A percentile compares a stretch with the other conserved stretches of the same genome.
phyloP scores from a whole-genome alignment of 2,113 vertebrate species.

The Elanus axillaris region DNA sequence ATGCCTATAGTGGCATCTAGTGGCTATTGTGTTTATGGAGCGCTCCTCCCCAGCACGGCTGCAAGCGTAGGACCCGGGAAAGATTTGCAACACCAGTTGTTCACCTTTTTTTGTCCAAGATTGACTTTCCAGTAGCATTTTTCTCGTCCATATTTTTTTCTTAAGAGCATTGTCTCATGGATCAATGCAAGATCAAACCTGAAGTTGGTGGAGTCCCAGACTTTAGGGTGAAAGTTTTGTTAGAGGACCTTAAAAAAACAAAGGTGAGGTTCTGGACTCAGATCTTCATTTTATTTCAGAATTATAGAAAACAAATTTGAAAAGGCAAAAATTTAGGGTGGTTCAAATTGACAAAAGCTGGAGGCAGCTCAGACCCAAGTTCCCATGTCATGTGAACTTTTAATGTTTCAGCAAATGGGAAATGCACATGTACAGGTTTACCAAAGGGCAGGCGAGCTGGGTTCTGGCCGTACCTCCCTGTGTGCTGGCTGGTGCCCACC shows the following conservation, averaged over 20 bases:
- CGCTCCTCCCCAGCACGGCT: fast-evolving
- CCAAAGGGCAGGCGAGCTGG: fast-evolving
- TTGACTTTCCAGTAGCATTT: neutral
- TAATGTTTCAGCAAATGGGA: neutral
- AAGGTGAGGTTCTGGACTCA: neutral
- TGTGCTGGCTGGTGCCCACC: fast-evolving
- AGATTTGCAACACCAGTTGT: neutral
- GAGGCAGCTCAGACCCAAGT: neutral
- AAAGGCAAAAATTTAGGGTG: neutral
- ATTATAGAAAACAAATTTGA: neutral
- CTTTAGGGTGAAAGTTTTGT: neutral
- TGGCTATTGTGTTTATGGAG: neutral
- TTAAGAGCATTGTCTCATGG: neutral
- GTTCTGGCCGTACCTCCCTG: neutral
- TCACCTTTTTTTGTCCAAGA: neutral
- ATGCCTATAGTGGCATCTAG: constrained; percentile 72
- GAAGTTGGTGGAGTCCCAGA: neutral
- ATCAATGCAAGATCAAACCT: neutral
- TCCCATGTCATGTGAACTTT: neutral
- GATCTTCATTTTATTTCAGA: neutral
- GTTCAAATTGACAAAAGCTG: neutral
- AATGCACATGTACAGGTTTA: neutral
- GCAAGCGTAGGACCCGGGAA: fast-evolving
- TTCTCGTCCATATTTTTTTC: neutral
- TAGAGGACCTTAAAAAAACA: neutral